phyloP scores from a whole-genome alignment of 2,888 invertebrate species.

The Tricholauxania praeusta region DNA sequence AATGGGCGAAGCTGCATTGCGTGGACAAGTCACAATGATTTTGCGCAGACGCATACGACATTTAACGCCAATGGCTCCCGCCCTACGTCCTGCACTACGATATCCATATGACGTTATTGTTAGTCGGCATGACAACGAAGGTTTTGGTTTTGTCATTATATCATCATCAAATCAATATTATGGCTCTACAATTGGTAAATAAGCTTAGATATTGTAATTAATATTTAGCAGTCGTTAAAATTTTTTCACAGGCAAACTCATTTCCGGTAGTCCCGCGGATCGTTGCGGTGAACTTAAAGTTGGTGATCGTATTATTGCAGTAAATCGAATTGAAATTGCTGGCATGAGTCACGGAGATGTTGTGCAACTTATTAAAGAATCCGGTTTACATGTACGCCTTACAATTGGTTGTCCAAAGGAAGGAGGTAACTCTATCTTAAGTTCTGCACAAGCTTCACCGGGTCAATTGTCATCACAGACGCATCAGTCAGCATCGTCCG shows the following conservation, averaged over 20 bases:
- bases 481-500: conserved; percentile 38
- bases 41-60: conserved; percentile 72
- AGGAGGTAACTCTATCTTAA: conserved; percentile 52
- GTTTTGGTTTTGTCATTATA: conserved; percentile 99
- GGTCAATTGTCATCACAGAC: conserved; percentile 51
- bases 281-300: conserved; percentile 90
- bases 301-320: conserved; percentile 95
- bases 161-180: conserved; percentile 86
- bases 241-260: conserved; percentile 81
- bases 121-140: conserved; percentile 90
- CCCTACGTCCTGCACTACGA: conserved; percentile 45
- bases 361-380: conserved; percentile 96
- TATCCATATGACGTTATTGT: conserved; percentile 93
- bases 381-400: conserved; percentile 89
- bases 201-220: background rate
- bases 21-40: conserved; percentile 87
- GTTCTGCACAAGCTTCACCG: conserved; percentile 54
- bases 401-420: conserved; percentile 73
- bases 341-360: conserved; percentile 96
- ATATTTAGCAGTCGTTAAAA: conserved; percentile 9
- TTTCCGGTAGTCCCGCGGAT: conserved; percentile 96
- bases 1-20: conserved; percentile 88
- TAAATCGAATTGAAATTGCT: conserved; percentile 92
- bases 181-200: conserved; percentile 86
- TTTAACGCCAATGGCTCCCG: conserved; percentile 20